Conservation (phyloP, 2,888 invertebrate species). For the Conistra vaccinii region DNA sequence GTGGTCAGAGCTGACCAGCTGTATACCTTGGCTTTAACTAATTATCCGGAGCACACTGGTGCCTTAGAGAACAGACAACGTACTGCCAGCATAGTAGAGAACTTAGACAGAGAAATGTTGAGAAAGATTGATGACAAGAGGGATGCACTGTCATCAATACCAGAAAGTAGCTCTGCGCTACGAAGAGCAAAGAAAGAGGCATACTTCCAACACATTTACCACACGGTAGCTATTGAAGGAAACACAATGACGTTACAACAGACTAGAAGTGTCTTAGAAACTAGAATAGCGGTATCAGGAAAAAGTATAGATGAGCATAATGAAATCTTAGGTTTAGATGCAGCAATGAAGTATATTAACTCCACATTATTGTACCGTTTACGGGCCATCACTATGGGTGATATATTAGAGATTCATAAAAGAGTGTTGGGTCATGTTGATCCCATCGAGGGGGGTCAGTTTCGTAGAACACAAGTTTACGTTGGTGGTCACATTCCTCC, state of each 20-base stretch:
- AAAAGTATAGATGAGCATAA: conserved; percentile 99
- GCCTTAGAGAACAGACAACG: conserved; percentile 95
- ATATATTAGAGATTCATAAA: conserved; percentile 97
- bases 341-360: conserved; percentile 98
- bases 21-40: conserved; percentile 96
- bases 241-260: conserved; percentile 98
- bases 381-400: conserved; percentile 94
- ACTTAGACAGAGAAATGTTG: conserved; percentile 95
- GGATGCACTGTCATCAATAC: conserved; percentile 95
- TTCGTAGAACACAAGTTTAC: conserved; percentile 97
- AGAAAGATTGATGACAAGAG: conserved; percentile 96
- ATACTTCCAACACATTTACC: conserved; percentile 98
- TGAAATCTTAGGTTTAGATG: conserved; percentile 98
- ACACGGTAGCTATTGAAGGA: conserved; percentile 99
- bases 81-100: conserved; percentile 97
- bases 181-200: conserved; percentile 98
- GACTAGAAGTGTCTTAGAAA: conserved; percentile 97
- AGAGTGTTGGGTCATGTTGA: conserved; percentile 98
- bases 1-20: conserved; percentile 97
- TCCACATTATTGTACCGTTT: conserved; percentile 95
- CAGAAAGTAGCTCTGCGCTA: conserved; percentile 94
- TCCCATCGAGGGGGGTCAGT: conserved; percentile 97
- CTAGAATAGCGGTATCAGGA: conserved; percentile 93
- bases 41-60: conserved; percentile 95
- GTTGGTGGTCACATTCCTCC: conserved; percentile 99